Percentiles rank a stretch among this genome's conserved stretches.
phyloP scores from a whole-genome alignment of 2,888 invertebrate species.

The Pseudolycoriella hygida region DNA sequence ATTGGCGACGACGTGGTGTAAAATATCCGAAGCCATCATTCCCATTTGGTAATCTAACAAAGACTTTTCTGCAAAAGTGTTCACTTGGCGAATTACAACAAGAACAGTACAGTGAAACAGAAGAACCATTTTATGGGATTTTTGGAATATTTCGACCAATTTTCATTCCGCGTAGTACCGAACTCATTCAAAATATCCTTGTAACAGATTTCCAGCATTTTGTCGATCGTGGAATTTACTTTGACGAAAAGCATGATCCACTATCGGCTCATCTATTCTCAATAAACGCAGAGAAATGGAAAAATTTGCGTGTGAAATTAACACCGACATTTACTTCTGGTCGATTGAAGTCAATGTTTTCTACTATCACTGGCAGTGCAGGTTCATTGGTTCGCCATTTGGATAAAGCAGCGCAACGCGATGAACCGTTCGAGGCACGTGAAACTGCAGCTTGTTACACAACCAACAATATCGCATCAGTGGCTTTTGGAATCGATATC shows the following conservation, averaged over 20 bases:
- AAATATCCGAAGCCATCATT: conserved; percentile 33
- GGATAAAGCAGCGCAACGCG: conserved; percentile 19
- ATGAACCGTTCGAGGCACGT: conserved; percentile 27
- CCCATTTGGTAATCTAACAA: conserved; percentile 37
- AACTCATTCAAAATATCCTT: conserved; percentile 35
- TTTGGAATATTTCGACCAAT: conserved; percentile 38
- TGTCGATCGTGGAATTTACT: conserved; percentile 37
- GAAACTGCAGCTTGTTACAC: conserved; percentile 19
- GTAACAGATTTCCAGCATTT: conserved; percentile 40
- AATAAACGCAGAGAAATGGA: conserved; percentile 38
- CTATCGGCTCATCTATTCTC: conserved; percentile 37
- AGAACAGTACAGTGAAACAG: conserved; percentile 30
- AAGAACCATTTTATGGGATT: conserved; percentile 30
- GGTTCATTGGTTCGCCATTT: conserved; percentile 29
- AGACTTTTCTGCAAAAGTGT: conserved; percentile 32
- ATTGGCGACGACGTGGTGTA: too few species aligned
- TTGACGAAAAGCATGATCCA: conserved; percentile 35
- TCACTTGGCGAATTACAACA: conserved; percentile 39
- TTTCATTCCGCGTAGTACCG: conserved; percentile 36
- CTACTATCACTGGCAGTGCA: conserved; percentile 33
- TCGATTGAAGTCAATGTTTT: conserved; percentile 40
- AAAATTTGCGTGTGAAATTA: conserved; percentile 35
- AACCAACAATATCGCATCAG: conserved; percentile 21
- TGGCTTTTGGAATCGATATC: conserved; percentile 21
- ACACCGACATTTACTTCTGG: conserved; percentile 42